A percentile compares a stretch with the other conserved stretches of the same genome.
Evolutionary conservation across 2,797 vertebrate genomes (phyloP).

Genomic region (Darevskia nairensis): DNA sequence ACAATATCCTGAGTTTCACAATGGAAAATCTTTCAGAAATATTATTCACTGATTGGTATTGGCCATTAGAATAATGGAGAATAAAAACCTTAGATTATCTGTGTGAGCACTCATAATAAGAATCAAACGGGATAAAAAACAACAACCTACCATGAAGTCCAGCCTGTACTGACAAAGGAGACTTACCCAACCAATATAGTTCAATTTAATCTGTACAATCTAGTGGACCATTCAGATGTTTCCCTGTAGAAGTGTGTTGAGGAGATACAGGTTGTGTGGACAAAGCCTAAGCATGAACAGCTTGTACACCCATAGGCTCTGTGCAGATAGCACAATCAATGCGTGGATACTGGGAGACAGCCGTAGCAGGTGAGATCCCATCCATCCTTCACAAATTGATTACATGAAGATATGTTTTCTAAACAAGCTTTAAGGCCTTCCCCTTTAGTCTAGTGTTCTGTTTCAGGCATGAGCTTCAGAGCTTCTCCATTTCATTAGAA

Average conservation of each 20-base stretch:
- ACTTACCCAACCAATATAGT: neutral
- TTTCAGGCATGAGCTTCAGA: neutral
- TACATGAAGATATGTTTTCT: neutral
- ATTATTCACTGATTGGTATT: neutral
- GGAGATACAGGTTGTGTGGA: neutral
- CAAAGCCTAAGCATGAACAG: neutral
- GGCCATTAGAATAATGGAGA: neutral
- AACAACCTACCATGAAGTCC: neutral
- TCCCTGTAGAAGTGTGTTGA: neutral
- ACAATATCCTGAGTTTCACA: neutral
- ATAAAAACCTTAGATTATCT: neutral
- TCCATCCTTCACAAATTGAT: neutral
- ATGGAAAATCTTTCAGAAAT: neutral
- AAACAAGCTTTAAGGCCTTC: neutral
- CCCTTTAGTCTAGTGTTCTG: neutral
- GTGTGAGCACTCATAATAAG: neutral
- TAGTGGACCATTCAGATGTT: neutral
- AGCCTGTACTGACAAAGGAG: neutral
- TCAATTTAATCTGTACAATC: neutral
- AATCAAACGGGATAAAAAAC: neutral
- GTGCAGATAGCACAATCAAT: neutral
- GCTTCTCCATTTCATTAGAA: neutral
- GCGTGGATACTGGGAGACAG: neutral
- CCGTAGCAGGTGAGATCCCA: neutral
- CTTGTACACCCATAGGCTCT: neutral